phyloP scores from a whole-genome alignment of 2,113 vertebrate genomes.

The Grantiella picta region DNA sequence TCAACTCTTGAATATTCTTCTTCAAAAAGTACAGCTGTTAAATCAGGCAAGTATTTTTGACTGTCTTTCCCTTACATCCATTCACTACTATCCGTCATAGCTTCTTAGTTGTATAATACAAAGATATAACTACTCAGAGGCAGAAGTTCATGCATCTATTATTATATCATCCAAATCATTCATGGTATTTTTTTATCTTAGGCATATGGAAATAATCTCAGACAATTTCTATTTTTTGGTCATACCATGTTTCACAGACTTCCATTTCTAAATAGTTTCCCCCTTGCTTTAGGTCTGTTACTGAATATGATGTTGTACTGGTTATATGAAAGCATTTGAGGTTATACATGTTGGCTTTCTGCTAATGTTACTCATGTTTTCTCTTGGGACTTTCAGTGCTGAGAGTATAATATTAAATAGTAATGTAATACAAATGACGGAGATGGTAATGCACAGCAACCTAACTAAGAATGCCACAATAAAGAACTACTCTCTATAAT shows the following conservation, averaged over 20 bases:
- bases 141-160: neutral
- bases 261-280: neutral
- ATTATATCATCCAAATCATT: neutral
- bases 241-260: neutral
- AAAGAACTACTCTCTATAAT: neutral
- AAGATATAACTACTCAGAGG: neutral
- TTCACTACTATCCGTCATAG: neutral
- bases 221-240: neutral
- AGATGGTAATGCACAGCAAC: neutral
- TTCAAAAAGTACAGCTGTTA: slow-evolving; percentile 76
- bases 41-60: slow-evolving; percentile 77
- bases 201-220: neutral
- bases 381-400: neutral
- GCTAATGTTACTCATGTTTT: neutral
- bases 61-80: neutral
- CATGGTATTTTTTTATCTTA: neutral
- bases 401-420: neutral
- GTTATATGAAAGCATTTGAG: neutral
- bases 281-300: neutral
- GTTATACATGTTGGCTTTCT: neutral
- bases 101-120: neutral
- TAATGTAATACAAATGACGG: neutral
- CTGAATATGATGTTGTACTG: neutral
- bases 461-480: neutral
- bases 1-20: slow-evolving; percentile 84